These are phyloP conservation scores for Rhopalosiphum nymphaeae DNA, from an alignment of 2,888 invertebrate genomes.

Conservation along the genomic window DNA sequence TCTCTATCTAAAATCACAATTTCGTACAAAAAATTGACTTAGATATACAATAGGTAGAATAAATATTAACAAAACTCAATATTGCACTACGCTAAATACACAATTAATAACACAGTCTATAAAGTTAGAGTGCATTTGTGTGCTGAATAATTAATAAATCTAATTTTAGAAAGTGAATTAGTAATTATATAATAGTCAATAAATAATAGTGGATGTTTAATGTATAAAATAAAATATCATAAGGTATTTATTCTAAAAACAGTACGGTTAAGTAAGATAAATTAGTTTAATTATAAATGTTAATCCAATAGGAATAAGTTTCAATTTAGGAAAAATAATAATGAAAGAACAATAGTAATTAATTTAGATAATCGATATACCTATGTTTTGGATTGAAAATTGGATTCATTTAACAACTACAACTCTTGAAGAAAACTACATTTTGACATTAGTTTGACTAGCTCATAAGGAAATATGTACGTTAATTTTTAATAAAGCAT, in stretches of 20 bases:
- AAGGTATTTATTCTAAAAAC: constrained; percentile 16
- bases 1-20: constrained; percentile 56
- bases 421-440: not conserved
- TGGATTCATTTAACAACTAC: not conserved
- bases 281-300: not conserved
- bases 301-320: not conserved
- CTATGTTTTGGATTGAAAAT: not conserved
- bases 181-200: not conserved
- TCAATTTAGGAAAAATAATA: constrained; percentile 8
- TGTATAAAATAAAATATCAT: constrained; percentile 3
- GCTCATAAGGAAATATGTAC: constrained; percentile 20
- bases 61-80: constrained; percentile 38
- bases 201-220: not conserved
- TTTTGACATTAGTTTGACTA: constrained; percentile 29
- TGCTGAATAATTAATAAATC: constrained; percentile 12
- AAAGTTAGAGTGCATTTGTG: constrained; percentile 39
- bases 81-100: constrained; percentile 36
- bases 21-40: constrained; percentile 55
- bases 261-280: not conserved
- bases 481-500: not conserved
- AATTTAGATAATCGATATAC: not conserved
- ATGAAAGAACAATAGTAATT: not conserved
- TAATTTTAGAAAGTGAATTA: constrained; percentile 20
- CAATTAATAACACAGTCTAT: constrained; percentile 6
- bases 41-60: constrained; percentile 36